Evolutionary conservation across 2,797 vertebrate species (phyloP).

Genomic region (Megaceryle alcyon): DNA sequence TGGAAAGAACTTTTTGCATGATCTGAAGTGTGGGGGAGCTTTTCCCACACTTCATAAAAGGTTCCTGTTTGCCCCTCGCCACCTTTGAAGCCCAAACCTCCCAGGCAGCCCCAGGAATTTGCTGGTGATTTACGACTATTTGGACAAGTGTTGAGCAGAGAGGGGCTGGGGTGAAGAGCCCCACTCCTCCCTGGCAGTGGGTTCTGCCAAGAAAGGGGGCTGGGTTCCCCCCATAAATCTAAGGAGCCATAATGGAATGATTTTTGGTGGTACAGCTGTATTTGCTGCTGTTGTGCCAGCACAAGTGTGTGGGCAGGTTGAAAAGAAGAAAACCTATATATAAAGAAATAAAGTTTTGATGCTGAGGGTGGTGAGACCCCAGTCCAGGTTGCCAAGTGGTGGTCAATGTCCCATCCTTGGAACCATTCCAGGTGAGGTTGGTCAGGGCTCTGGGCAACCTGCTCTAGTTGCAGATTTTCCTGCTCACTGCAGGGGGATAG

Average conservation of each 20-base stretch:
- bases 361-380: background rate
- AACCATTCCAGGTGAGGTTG: background rate
- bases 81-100: constrained; percentile 77
- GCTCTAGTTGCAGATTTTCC: background rate
- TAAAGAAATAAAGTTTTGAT: background rate
- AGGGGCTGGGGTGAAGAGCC: constrained; percentile 77
- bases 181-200: constrained; percentile 65
- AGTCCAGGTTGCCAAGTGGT: background rate
- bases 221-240: background rate
- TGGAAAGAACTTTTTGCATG: background rate
- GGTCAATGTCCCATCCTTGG: too few species aligned
- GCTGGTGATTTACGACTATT: constrained; percentile 89
- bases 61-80: constrained; percentile 72
- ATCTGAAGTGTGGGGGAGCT: background rate
- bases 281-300: background rate
- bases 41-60: constrained; percentile 69
- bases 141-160: constrained; percentile 89
- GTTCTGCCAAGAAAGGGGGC: background rate
- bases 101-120: constrained; percentile 82
- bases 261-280: background rate
- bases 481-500: background rate
- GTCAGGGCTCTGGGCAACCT: background rate
- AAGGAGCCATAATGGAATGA: background rate
- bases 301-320: constrained; percentile 3
- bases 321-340: background rate